Conservation (phyloP, 2,888 invertebrate genomes). For the Celastrina argiolus region DNA sequence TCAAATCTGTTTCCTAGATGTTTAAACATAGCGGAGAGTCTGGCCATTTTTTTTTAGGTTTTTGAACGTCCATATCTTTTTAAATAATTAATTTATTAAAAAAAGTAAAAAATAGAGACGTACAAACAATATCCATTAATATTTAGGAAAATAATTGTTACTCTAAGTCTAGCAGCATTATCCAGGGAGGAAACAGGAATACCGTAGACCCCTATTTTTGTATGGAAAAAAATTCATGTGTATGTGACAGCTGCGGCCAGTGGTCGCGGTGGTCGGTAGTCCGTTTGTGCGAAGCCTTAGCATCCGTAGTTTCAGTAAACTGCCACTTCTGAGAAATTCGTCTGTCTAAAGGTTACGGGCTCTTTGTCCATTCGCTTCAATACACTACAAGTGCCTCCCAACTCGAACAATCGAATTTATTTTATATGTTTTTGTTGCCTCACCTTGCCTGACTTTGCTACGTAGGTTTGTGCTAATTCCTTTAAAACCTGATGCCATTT, state of each 20-base stretch:
- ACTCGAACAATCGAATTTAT: conserved; percentile 1
- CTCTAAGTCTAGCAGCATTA: too few species aligned
- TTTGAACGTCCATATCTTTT: too few species aligned
- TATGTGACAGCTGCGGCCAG: background rate
- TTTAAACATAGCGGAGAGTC: too few species aligned
- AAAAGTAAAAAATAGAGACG: too few species aligned
- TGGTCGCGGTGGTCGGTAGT: background rate
- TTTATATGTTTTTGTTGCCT: conserved; percentile 2
- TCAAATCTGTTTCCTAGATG: too few species aligned
- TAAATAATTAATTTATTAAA: too few species aligned
- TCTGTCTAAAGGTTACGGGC: conserved; percentile 16
- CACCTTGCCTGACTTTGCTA: conserved; percentile 1
- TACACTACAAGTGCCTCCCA: conserved; percentile 2
- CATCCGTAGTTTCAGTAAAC: background rate
- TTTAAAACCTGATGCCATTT: background rate
- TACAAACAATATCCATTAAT: too few species aligned
- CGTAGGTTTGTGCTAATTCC: background rate
- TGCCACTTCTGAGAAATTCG: conserved; percentile 17
- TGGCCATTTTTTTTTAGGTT: too few species aligned
- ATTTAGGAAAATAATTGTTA: too few species aligned
- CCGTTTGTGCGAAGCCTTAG: background rate
- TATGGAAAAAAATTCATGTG: too few species aligned
- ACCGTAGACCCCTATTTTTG: too few species aligned
- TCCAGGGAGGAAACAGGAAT: too few species aligned
- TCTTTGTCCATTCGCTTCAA: background rate